These are phyloP conservation scores for Heterochromis multidens DNA, from an alignment of 2,113 vertebrate genomes.

Conservation along the genomic window DNA sequence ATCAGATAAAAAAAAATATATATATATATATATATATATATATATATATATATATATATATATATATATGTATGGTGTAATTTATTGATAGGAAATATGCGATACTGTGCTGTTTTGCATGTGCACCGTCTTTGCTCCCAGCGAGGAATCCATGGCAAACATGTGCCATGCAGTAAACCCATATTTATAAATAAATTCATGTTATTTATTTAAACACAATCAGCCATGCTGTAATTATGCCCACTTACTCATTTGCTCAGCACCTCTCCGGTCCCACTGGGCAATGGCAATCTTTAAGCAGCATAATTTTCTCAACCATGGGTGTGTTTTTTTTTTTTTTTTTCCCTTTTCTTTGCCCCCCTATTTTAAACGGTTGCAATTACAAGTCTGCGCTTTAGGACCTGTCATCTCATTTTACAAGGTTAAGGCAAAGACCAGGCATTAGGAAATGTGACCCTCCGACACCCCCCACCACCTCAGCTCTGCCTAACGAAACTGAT, in stretches of 20 bases:
- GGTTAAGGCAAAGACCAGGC: constrained; percentile 69
- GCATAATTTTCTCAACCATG: constrained; percentile 54
- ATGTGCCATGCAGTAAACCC: constrained; percentile 22
- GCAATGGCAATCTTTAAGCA: constrained; percentile 54
- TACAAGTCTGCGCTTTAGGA: constrained; percentile 69
- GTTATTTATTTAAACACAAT: constrained; percentile 63
- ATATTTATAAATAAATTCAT: constrained; percentile 67
- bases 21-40: background rate
- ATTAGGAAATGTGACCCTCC: constrained; percentile 63
- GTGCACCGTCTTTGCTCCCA: constrained; percentile 19
- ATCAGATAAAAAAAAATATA: too few relatives aligned
- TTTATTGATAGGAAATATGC: constrained; percentile 8
- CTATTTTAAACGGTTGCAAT: constrained; percentile 71
- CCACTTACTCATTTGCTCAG: constrained; percentile 65
- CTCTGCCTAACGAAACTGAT: constrained; percentile 50
- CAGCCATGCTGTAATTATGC: constrained; percentile 64
- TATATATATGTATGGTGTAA: background rate
- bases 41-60: background rate
- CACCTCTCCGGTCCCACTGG: constrained; percentile 60
- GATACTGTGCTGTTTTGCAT: constrained; percentile 15
- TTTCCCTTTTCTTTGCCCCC: constrained; percentile 18
- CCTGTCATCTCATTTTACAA: constrained; percentile 73
- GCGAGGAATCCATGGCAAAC: constrained; percentile 8
- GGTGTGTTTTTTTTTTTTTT: constrained; percentile 6
- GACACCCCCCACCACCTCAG: constrained; percentile 1